phyloP scores from a whole-genome alignment of 2,888 invertebrate species.

The Malthinus seriepunctatus region DNA sequence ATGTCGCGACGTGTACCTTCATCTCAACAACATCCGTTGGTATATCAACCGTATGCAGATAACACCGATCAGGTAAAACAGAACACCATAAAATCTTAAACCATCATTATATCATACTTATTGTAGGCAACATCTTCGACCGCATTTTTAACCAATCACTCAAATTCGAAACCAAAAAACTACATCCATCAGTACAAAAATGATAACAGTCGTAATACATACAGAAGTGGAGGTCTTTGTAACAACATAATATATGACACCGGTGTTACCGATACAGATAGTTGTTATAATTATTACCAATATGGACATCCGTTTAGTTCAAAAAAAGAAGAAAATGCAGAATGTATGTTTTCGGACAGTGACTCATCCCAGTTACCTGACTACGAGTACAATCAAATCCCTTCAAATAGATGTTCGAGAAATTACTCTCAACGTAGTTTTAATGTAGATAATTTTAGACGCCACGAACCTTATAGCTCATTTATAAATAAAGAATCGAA shows the following conservation, averaged over 20 bases:
- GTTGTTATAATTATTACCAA: constrained; percentile 45
- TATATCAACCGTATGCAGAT: constrained; percentile 36
- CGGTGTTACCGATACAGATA: constrained; percentile 48
- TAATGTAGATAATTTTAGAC: not conserved
- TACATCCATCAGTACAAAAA: not conserved
- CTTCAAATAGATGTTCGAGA: constrained; percentile 40
- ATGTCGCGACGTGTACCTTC: constrained; percentile 48
- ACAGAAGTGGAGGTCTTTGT: constrained; percentile 12
- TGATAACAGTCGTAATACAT: not conserved
- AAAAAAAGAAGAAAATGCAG: constrained; percentile 38
- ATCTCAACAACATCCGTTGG: constrained; percentile 39
- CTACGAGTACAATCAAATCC: constrained; percentile 42
- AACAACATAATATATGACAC: constrained; percentile 36
- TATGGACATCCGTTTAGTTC: constrained; percentile 40
- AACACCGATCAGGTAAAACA: constrained; percentile 45
- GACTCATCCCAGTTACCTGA: constrained; percentile 44
- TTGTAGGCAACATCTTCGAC: not conserved
- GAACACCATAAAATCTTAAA: not conserved
- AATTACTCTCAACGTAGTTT: constrained; percentile 27
- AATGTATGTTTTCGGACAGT: constrained; percentile 46
- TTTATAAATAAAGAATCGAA: constrained; percentile 1
- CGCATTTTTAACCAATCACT: not conserved
- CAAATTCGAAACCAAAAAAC: not conserved
- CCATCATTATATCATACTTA: not conserved
- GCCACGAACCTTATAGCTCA: not conserved